A percentile compares a stretch with the other conserved stretches of the same genome.
These are phyloP conservation scores for Madoqua kirkii DNA, from an alignment of 2,113 vertebrate species.

Conservation along the genomic window DNA sequence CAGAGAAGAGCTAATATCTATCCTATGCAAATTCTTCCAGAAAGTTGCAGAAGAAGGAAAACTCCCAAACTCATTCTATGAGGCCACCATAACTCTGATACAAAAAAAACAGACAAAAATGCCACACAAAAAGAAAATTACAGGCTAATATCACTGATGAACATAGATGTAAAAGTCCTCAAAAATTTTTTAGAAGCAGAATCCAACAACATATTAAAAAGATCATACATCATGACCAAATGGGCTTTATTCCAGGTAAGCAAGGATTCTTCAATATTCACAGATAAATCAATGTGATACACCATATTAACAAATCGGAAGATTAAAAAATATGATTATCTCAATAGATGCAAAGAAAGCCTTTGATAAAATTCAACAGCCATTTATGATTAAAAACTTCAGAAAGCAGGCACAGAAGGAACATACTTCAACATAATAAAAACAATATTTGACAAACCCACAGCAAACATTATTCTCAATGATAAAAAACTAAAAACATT, in stretches of 20 bases:
- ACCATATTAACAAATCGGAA: not conserved
- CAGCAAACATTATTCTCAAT: not conserved
- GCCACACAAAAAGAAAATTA: not conserved
- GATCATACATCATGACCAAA: not conserved
- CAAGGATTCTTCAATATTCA: not conserved
- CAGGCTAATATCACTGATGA: not conserved
- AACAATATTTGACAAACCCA: not conserved
- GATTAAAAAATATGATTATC: not conserved
- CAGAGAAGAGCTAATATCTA: not conserved
- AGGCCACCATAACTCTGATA: not conserved
- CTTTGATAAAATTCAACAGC: not conserved
- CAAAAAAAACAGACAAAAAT: not conserved
- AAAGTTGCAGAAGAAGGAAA: not conserved
- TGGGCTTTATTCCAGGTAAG: not conserved
- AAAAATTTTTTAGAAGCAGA: not conserved
- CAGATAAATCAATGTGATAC: not conserved
- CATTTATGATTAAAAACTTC: not conserved
- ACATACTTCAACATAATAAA: not conserved
- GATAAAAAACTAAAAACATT: not conserved
- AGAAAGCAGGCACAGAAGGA: not conserved
- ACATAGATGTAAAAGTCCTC: not conserved
- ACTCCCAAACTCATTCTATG: not conserved
- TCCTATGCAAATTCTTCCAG: not conserved
- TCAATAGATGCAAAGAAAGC: not conserved
- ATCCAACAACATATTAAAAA: not conserved